Percentiles rank a stretch among this genome's conserved stretches.
Conservation (phyloP, 2,888 invertebrate species). For the Embidobia sp. region DNA sequence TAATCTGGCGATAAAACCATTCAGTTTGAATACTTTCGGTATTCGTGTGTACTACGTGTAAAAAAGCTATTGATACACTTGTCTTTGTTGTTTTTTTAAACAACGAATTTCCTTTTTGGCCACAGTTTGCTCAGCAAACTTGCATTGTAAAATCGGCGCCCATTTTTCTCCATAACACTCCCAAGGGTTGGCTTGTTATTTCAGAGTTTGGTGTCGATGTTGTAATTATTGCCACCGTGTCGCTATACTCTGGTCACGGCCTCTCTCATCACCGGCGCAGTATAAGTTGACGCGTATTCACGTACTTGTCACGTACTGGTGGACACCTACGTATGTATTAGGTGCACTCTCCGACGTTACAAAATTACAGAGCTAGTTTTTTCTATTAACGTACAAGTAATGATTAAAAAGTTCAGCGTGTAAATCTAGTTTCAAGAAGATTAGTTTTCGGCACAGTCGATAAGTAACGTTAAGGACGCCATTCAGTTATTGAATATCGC, state of each 20-base stretch:
- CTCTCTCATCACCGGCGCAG: slow-evolving; percentile 47
- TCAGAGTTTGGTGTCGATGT: slow-evolving; percentile 67
- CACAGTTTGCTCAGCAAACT: slow-evolving; percentile 37
- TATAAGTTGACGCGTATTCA: slow-evolving; percentile 45
- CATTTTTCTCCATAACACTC: slow-evolving; percentile 46
- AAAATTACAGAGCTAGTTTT: slow-evolving; percentile 55
- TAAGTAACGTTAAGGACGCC: slow-evolving; percentile 1
- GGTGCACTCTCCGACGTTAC: slow-evolving; percentile 20
- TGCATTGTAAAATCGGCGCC: slow-evolving; percentile 33
- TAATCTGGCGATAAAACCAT: slow-evolving; percentile 54
- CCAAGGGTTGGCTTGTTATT: slow-evolving; percentile 55
- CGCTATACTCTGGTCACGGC: slow-evolving; percentile 55
- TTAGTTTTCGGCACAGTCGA: slow-evolving; percentile 22
- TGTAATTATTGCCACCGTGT: slow-evolving; percentile 73
- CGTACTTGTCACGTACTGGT: slow-evolving; percentile 51
- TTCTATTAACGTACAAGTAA: slow-evolving; percentile 40
- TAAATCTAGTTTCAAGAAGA: slow-evolving; percentile 32
- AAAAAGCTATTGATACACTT: slow-evolving; percentile 48
- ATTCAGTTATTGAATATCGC: too few relatives aligned
- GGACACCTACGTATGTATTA: slow-evolving; percentile 39
- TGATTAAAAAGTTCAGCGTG: slow-evolving; percentile 38
- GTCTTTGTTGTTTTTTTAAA: slow-evolving; percentile 54
- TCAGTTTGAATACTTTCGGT: slow-evolving; percentile 43
- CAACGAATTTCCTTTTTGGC: slow-evolving; percentile 41
- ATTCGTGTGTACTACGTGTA: slow-evolving; percentile 15